Evolutionary conservation across 2,797 vertebrate species (phyloP), one percentile per base, ranked within the genome.

Genomic region (Trematomus bernacchii): DNA sequence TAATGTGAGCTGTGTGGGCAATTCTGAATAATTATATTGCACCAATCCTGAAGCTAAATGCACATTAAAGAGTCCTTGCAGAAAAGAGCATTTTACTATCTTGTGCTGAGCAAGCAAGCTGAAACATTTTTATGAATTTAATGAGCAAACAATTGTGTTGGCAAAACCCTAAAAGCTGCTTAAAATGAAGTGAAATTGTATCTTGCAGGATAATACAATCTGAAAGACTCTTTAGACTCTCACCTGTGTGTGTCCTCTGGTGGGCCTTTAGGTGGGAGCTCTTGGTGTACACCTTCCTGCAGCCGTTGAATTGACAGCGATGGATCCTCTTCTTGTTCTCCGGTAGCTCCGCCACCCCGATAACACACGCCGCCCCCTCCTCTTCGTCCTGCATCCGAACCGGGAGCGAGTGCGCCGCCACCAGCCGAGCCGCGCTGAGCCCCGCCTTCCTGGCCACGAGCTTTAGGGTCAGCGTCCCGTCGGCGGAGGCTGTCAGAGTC

Each of bases 311-410:
- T 61, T 99, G 98, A 86, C 98, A 99, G 59, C 98, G 97, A 87
- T 99, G 98, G 88, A 99, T 97, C 85, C 98, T 96, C 94, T 99
- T 99, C 96, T 99, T 99, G 94, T 98, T 99, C 92, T 99, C 98
- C 0, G 97, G 96, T 3, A 96, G 88, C 69, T 98, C 98, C 10
- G 92, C 91, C 1, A 79, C 83, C 2, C 89, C 91, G 0, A 85
- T 77, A 40, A 80, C 66, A 4, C 91, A 87, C 0, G 79, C 48
- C 0, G 85, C 89, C 60, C 95, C 96, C 86, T 96, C 97, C 30
- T 99, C 97, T 42, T 96, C 96, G 58, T 99, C 97, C 83, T 96
- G 93, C 79, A 89, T 64, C 47, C 86, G 84, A 1, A 85, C 87
- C 0, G 94, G 91, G 85, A 96, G 55, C 19, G 93, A 0, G 79